A percentile compares a stretch with the other conserved stretches of the same genome.
Evolutionary conservation across 2,888 invertebrate genomes (phyloP).

Genomic region (Pheosia tremula): DNA sequence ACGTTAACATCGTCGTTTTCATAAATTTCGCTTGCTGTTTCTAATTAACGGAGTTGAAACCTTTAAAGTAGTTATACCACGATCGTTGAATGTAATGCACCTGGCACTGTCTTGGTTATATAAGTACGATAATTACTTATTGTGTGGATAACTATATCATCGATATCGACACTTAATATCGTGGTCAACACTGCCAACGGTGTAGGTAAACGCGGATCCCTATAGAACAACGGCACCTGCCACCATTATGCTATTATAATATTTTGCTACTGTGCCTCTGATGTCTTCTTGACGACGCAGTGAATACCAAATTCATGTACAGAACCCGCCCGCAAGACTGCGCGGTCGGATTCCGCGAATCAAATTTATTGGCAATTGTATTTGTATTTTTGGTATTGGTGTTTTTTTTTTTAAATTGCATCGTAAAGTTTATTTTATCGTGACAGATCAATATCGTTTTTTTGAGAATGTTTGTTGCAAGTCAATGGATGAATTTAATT

Average conservation of each 20-base stretch:
- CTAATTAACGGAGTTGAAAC: no score
- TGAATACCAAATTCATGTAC: constrained; percentile 78
- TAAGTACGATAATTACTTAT: no score
- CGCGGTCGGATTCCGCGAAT: constrained; percentile 54
- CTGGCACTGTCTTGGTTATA: no score
- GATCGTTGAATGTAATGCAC: no score
- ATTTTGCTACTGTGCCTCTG: constrained; percentile 79
- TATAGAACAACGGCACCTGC: constrained; percentile 77
- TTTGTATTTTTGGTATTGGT: constrained; percentile 62
- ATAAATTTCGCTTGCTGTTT: no score
- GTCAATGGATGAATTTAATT: no score
- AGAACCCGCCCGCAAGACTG: constrained; percentile 43
- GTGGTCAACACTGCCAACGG: constrained; percentile 13
- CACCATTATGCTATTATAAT: constrained; percentile 83
- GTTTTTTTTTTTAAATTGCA: constrained; percentile 42
- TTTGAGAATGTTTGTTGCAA: neutral
- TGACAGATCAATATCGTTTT: constrained; percentile 26
- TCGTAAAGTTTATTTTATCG: constrained; percentile 56
- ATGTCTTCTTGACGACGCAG: constrained; percentile 82
- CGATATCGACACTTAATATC: constrained; percentile 3
- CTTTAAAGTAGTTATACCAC: no score
- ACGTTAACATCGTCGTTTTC: no score
- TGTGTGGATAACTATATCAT: neutral
- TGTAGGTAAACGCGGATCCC: constrained; percentile 50
- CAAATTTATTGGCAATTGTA: constrained; percentile 74